Percentiles rank a stretch among this genome's conserved stretches.
These are phyloP conservation scores for Origma solitaria DNA, from an alignment of 2,113 vertebrate species.

Conservation along the genomic window DNA sequence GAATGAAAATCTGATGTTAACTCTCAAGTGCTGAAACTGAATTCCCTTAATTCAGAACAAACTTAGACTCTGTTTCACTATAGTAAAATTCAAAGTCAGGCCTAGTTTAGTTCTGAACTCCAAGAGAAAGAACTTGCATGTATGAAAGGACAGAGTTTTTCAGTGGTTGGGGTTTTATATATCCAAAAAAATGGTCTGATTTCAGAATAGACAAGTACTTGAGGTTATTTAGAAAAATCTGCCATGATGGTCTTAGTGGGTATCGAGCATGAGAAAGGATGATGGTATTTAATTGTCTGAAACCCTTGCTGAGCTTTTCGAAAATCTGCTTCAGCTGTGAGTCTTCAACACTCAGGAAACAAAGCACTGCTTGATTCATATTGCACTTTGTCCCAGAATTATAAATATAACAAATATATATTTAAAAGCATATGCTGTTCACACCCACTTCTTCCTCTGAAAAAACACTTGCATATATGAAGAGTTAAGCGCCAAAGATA, in stretches of 20 bases:
- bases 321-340: neutral
- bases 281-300: neutral
- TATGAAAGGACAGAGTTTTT: neutral
- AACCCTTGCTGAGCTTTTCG: neutral
- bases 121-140: neutral
- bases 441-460: neutral
- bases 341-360: neutral
- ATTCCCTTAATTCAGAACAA: neutral
- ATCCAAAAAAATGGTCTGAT: neutral
- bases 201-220: neutral
- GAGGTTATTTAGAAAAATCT: neutral
- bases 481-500: neutral
- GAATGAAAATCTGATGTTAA: neutral
- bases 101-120: neutral
- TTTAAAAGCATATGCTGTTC: neutral
- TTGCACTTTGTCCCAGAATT: neutral
- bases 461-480: neutral
- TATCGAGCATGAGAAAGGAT: neutral
- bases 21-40: neutral
- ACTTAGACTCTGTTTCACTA: neutral
- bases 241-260: neutral
- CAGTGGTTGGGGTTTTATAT: neutral
- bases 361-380: neutral
- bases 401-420: neutral
- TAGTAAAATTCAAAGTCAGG: neutral